Base-by-base conservation (phyloP, 1,140 invertebrate species). In the Solen grandis region DNA sequence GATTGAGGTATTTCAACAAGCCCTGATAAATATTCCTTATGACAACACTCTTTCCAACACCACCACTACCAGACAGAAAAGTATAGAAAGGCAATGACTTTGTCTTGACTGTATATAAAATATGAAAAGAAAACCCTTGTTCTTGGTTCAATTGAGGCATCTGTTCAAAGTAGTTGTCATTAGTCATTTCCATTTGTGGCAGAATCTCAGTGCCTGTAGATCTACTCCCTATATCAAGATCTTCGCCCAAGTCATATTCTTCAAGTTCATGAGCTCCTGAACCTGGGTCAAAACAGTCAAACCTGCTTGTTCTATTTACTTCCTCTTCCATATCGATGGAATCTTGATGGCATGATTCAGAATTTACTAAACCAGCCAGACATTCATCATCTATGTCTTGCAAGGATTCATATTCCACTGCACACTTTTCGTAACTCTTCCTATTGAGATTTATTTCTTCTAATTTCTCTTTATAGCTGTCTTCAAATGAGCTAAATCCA, bases 41-140 rank as follows among this genome's bases (percentile, higher is more conserved):
- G 52, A 75, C 27, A 35, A 68, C 66, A 65, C 68, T 74, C 57
- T 83, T 81, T 29, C 78, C 82, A 38, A 81, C 78, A 36, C 75
- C 68, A 31, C 59, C 82, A 55, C 82, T 76, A 57, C 82, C 82
- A 38, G 75, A 54, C 46, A 77, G 55, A 35, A 83, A 83, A 46
- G 46, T 74, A 54, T 76, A 54, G 22, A 76, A 46, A 35, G 62
- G 55, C 27, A 60, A 38, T 22, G 29, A n/a, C 3, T 36, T 36
- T 29, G 41, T 80, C 29, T 57, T 52, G 5, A 70, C 72, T 38
- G 14, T 55, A 35, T 52, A 16, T 2, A 75, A 33, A 41, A 66
- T 62, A 63, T 73, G 50, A 33, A 65, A 76, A 38, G 65, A 65
- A 50, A 63, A 76, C 29, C 31, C 65, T 36, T 76, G 73, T 31